Evolutionary conservation across 2,113 vertebrate species (phyloP).

Genomic region (Martes martes): DNA sequence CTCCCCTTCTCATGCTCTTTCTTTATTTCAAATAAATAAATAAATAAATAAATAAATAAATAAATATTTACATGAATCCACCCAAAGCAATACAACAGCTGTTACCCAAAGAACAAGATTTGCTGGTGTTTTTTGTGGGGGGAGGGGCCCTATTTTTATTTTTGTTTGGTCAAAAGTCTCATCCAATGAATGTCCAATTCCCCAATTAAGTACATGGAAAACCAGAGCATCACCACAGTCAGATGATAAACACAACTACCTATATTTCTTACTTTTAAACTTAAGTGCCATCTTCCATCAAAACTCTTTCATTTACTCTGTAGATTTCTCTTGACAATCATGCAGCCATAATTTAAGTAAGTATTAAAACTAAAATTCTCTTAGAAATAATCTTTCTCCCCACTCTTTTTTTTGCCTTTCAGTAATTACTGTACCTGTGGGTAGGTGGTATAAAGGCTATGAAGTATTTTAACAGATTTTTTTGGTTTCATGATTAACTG

Average conservation of each 20-base stretch:
- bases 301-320: constrained; percentile 48
- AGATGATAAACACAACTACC: not conserved
- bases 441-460: constrained; percentile 66
- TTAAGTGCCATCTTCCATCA: not conserved
- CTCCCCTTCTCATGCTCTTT: not conserved
- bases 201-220: not conserved
- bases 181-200: not conserved
- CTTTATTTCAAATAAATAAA: not conserved
- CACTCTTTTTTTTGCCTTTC: constrained; percentile 60
- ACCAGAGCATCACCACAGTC: not conserved
- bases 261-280: not conserved
- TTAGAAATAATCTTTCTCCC: constrained; percentile 36
- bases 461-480: constrained; percentile 73
- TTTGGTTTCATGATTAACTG: constrained; percentile 83
- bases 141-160: not conserved
- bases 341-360: constrained; percentile 47
- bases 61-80: not conserved
- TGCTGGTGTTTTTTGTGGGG: not conserved
- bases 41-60: not conserved
- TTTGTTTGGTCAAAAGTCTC: not conserved
- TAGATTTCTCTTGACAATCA: not conserved
- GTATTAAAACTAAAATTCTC: constrained; percentile 41
- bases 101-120: not conserved
- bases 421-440: constrained; percentile 80
- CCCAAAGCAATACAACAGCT: not conserved